Base-by-base conservation (phyloP, 2,797 vertebrate genomes). In the Atherinosoma microstoma region DNA sequence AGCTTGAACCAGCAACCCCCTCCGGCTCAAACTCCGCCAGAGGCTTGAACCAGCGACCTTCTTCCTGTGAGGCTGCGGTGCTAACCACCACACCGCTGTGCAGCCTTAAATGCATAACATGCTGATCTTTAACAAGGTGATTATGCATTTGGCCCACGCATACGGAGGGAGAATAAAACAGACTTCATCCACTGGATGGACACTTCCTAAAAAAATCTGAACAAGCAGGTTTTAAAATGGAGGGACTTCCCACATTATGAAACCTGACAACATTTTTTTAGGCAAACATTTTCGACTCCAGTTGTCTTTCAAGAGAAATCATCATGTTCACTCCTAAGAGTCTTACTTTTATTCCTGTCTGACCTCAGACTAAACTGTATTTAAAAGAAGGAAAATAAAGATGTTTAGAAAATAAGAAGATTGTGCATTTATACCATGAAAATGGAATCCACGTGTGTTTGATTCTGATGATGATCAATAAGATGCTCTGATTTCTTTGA, bases 351-450 rank as follows among this genome's bases (percentile, higher is more conserved):
- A 47, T n/a, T 47, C 6, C 20, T n/a, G 45, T 20, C 53, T 30
- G 13, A 16, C 38, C 38, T 42, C 13, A 42, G 16, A 42, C 38
- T 42, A 42, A 42, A 42, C 15, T 16, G 12, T 13, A 54, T 3
- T 18, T 2, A 58, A 20, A 58, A 30, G 2, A 2, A 58, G 9
- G 3, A 57, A 32, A 56, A 15, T 1, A 10, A 24, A 29, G 15
- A 54, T 15, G 2, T 27, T 54, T 27, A 11, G 22, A 53, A 54
- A 27, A 13, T 13, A 36, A 36, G 8, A 40, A 18, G 24, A 5
- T 42, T 3, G 1, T 49, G n/a, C 15, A 53, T 27, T 54, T 3
- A 24, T 70, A 84, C 82, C 35, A 0, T 36, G 13, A 80, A 80
- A 61, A 67, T 22, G 1, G 67, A 58, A 51, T 67, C 68, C 61